Conservation (phyloP, 37 sponge, comb jelly and placozoan species). For the Ianthella basta region DNA sequence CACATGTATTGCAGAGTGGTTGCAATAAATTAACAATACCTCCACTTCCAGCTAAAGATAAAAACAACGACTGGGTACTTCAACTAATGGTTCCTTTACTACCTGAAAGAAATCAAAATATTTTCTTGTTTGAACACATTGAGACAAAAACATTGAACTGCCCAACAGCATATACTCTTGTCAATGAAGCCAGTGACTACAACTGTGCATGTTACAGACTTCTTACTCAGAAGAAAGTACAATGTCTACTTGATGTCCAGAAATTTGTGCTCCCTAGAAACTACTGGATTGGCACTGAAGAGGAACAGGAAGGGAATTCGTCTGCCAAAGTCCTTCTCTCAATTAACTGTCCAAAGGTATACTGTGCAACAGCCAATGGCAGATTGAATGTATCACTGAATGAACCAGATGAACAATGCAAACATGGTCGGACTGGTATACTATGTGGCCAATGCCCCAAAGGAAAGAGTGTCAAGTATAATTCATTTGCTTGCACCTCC, state of each 20-base stretch:
- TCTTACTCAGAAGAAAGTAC: background rate
- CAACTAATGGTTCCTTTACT: constrained; percentile 4
- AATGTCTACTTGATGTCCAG: background rate
- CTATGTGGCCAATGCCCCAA: constrained; percentile 41
- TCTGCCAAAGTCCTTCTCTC: background rate
- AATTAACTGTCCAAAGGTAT: background rate
- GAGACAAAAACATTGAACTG: too few species aligned
- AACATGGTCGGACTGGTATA: constrained; percentile 20
- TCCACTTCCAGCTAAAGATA: background rate
- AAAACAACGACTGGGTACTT: background rate
- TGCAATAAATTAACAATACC: background rate
- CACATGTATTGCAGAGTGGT: background rate
- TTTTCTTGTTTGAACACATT: too few species aligned
- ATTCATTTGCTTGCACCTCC: constrained; percentile 3
- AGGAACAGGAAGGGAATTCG: too few species aligned
- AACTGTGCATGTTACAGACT: background rate
- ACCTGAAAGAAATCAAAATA: background rate
- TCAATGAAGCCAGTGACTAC: too few species aligned
- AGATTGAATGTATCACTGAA: background rate
- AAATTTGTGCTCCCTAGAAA: background rate
- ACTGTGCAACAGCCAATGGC: background rate
- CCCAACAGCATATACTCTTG: too few species aligned
- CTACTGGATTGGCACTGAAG: too few species aligned
- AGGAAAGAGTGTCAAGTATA: constrained; percentile 21
- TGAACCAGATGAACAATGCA: constrained; percentile 41